Evolutionary conservation across 2,797 vertebrate genomes (phyloP).

Genomic region (Melanotaenia nigrans): DNA sequence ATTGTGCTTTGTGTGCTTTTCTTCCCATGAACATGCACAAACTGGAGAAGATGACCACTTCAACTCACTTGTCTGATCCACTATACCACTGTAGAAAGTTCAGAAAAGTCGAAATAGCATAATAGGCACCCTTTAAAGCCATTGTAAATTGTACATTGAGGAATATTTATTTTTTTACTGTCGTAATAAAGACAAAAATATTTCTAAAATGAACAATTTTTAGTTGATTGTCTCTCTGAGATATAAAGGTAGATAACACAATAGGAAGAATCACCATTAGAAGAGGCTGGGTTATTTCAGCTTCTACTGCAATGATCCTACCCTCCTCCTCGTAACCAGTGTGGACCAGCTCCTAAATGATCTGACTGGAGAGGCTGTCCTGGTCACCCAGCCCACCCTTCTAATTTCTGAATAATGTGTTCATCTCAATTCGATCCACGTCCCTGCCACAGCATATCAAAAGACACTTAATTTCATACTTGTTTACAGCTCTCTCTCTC

Average conservation of each 20-base stretch:
- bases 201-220: neutral
- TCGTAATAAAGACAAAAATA: neutral
- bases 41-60: no score
- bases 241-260: neutral
- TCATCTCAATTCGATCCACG: slow-evolving; percentile 64
- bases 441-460: slow-evolving; percentile 57
- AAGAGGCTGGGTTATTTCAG: neutral
- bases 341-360: slow-evolving; percentile 32
- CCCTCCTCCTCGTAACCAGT: slow-evolving; percentile 13
- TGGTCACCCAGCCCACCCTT: slow-evolving; percentile 37
- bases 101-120: no score
- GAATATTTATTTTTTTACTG: neutral
- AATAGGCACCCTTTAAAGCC: no score
- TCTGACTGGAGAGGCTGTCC: slow-evolving; percentile 53
- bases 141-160: no score
- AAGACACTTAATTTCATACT: slow-evolving; percentile 79
- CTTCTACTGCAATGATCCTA: neutral
- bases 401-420: slow-evolving; percentile 61
- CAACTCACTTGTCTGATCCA: no score
- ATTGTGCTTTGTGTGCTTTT: no score
- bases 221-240: neutral
- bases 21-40: no score
- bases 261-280: no score
- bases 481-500: slow-evolving; percentile 78
- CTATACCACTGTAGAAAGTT: no score